Evolutionary conservation across 37 sponge, comb jelly and placozoan species (phyloP), one percentile per base, ranked within the genome.

Genomic region (Corticium candelabrum): DNA sequence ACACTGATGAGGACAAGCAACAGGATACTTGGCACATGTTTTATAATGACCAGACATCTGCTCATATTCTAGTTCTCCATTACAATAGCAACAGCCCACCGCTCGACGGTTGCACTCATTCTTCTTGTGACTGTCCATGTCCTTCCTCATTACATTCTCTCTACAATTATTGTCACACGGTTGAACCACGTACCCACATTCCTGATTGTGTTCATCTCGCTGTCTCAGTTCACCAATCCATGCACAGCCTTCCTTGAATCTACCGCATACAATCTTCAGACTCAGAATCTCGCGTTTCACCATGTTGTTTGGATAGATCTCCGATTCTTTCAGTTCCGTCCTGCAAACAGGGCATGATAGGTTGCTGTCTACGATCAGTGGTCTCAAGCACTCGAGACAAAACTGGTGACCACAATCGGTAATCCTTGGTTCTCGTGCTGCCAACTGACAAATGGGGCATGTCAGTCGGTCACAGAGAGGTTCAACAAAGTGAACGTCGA

Each of bases 291-390:
- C 62, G 21, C 62, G 62, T 50, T 50, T 21, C 15, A 21, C 62
- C 21, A 50, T 50, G 11, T 50, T 50, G 62, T 50, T 21, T 50
- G 62, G 62, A 50, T 50, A 27, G 62, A 50, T 21, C 21, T 50
- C 62, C 11, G 11, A 21, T 50, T 50, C 15, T 50, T 50, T 21
- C 62, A 50, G 11, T 27, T 27, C 62, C 15, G 15, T 50, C 62
- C 62, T 50, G 62, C 62, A 50, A 50, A 50, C 62, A 50, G 62
- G 62, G 62, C 62, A 50, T 50, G 62, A 27, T 21, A 50, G 62
- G 11, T 11, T 50, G 21, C 62, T 50, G 11, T 50, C 21, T 21
- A 11, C 62, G 11, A 11, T 11, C 11, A 50, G 62, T 11, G 62
- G 62, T 21, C 21, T 21, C 21, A 50, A 27, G 62, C 62, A 50